A percentile compares a stretch with the other conserved stretches of the same genome.
Conservation (phyloP, 37 sponge, comb jelly and placozoan genomes). For the Corticium candelabrum region DNA sequence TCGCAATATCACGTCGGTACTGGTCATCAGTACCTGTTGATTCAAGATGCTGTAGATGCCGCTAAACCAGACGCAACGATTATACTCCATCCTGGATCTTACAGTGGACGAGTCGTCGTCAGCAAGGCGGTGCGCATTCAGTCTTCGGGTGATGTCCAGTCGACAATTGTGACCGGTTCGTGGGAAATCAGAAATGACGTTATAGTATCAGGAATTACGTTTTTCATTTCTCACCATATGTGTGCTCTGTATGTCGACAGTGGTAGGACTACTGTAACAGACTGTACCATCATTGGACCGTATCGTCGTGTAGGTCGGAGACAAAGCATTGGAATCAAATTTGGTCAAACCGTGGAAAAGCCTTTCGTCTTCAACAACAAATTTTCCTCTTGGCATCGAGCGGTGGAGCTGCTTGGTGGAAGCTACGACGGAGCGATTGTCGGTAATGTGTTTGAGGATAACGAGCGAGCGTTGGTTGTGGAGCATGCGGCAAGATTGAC, state of each 20-base stretch:
- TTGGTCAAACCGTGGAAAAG: too few species aligned
- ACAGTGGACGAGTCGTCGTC: background rate
- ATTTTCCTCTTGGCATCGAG: background rate
- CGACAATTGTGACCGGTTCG: background rate
- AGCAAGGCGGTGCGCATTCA: background rate
- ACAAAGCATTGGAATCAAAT: background rate
- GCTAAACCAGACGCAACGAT: background rate
- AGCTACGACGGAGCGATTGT: background rate
- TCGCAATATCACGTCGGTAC: background rate
- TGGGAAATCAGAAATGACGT: background rate
- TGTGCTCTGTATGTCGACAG: background rate
- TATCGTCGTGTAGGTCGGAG: background rate
- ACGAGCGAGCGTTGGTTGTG: background rate
- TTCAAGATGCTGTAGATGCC: background rate
- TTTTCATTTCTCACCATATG: background rate
- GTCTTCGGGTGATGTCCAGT: background rate
- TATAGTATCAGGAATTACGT: background rate
- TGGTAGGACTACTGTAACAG: background rate
- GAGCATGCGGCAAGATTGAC: background rate
- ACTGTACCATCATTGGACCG: background rate
- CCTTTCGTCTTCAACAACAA: background rate
- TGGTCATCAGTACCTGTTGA: background rate
- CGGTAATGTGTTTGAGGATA: background rate
- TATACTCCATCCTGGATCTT: background rate
- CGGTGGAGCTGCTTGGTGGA: background rate